These are phyloP conservation scores for Glareola pratincola DNA, from an alignment of 2,113 vertebrate genomes.

Conservation along the genomic window DNA sequence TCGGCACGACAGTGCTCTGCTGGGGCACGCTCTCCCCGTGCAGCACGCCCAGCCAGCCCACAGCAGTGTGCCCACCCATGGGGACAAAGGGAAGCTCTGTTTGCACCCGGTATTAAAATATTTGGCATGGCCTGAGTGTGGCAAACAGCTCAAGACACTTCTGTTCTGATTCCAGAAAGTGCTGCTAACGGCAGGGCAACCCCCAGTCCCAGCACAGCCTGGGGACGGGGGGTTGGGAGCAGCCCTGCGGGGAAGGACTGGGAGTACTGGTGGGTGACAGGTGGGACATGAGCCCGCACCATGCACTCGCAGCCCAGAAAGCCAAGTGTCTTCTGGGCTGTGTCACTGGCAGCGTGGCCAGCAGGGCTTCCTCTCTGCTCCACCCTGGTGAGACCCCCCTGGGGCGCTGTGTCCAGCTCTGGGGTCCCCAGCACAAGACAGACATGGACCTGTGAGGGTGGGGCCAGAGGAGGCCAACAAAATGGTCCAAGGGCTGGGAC, in stretches of 20 bases:
- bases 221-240: not conserved
- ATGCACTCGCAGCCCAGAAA: accelerated
- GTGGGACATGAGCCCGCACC: not conserved
- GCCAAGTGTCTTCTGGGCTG: not conserved
- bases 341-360: accelerated
- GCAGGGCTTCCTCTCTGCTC: not conserved
- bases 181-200: not conserved
- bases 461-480: not conserved
- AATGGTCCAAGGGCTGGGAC: not conserved
- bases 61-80: not conserved
- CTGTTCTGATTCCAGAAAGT: not conserved
- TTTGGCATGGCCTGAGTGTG: not conserved
- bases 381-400: not conserved
- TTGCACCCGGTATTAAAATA: not conserved
- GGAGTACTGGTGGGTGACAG: not conserved
- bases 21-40: not conserved
- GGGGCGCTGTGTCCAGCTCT: not conserved
- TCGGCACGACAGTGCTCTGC: not conserved
- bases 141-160: not conserved
- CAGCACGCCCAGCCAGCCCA: not conserved
- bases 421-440: not conserved
- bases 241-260: not conserved
- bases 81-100: conserved; percentile 28
- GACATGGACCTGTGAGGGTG: not conserved
- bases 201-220: not conserved